A percentile compares a stretch with the other conserved stretches of the same genome.
These are phyloP conservation scores for Leptarthrus brevirostris DNA, from an alignment of 2,888 invertebrate genomes.

Conservation along the genomic window DNA sequence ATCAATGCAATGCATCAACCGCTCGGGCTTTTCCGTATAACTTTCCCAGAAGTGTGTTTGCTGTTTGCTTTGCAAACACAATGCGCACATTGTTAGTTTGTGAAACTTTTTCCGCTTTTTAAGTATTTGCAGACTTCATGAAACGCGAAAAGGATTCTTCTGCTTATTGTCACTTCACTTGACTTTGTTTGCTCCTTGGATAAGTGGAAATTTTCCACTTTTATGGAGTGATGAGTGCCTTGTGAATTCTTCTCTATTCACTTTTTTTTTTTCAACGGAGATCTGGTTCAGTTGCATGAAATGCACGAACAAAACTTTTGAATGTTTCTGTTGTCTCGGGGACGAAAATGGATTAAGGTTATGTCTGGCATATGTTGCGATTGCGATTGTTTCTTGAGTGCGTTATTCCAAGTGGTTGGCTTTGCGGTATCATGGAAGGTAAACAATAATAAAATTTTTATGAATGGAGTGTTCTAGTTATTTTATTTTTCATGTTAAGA, in stretches of 20 bases:
- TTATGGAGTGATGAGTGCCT: conserved; percentile 41
- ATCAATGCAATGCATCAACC: conserved; percentile 22
- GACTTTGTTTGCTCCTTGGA: conserved; percentile 46
- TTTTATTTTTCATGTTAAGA: conserved; percentile 29
- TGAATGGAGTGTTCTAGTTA: conserved; percentile 30
- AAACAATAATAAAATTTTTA: neutral
- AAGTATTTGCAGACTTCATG: conserved; percentile 47
- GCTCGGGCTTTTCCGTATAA: conserved; percentile 8
- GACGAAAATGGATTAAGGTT: conserved; percentile 38
- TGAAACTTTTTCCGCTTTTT: conserved; percentile 47
- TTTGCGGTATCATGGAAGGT: neutral
- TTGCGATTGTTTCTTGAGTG: conserved; percentile 25
- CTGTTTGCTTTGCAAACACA: conserved; percentile 38
- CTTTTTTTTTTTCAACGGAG: neutral
- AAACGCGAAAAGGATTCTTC: conserved; percentile 41
- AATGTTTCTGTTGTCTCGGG: conserved; percentile 17
- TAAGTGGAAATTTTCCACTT: conserved; percentile 46
- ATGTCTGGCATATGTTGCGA: conserved; percentile 32
- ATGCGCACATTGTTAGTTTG: conserved; percentile 45
- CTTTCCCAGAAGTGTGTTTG: conserved; percentile 21
- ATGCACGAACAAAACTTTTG: conserved; percentile 11
- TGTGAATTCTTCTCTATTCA: conserved; percentile 12
- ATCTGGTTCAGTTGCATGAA: neutral
- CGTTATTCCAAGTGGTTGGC: conserved; percentile 7
- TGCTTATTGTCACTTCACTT: conserved; percentile 46